Conservation (phyloP, 1,140 invertebrate genomes). For the Trichomalopsis sarcophagae region DNA sequence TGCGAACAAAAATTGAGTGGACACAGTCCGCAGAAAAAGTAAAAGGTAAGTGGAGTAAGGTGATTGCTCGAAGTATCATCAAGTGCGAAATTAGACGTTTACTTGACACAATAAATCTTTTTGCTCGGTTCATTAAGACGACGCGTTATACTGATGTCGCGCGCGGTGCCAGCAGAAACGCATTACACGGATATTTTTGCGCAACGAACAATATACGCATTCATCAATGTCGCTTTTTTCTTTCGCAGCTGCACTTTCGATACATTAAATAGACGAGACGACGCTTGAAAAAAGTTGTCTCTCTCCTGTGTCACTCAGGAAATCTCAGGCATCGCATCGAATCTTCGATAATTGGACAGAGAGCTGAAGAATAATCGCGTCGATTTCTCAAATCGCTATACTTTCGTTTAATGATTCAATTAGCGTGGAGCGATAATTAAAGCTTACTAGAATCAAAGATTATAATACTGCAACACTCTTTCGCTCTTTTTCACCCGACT, state of each 20-base stretch:
- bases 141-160: neutral
- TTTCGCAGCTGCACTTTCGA: neutral
- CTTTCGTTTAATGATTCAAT: too few relatives aligned
- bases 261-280: neutral
- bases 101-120: constrained; percentile 4
- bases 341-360: too few relatives aligned
- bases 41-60: neutral
- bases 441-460: too few relatives aligned
- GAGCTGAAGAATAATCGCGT: too few relatives aligned
- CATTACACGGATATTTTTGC: neutral
- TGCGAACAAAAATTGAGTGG: too few relatives aligned
- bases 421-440: too few relatives aligned
- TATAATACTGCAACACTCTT: neutral
- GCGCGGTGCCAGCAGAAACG: neutral
- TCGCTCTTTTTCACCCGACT: neutral
- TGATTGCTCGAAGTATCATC: neutral
- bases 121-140: neutral
- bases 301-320: neutral
- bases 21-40: neutral
- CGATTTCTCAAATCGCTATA: too few relatives aligned
- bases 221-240: neutral
- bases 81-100: neutral
- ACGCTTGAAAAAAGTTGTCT: neutral
- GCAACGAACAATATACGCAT: neutral
- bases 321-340: too few relatives aligned